Evolutionary conservation across 2,888 invertebrate genomes (phyloP).

Genomic region (Lepidochrysops patricia): DNA sequence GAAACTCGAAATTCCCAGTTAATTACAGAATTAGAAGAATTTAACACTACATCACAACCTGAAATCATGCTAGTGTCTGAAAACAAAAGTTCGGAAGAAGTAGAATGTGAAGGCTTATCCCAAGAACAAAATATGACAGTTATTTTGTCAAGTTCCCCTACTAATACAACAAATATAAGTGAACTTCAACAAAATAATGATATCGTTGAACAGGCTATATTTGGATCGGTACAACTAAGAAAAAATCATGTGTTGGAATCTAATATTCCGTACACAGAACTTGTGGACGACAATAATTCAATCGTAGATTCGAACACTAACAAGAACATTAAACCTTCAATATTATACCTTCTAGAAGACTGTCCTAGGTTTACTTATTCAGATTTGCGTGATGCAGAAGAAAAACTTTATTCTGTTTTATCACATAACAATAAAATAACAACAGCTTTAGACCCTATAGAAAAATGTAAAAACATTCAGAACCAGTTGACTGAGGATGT

Average conservation of each 20-base stretch:
- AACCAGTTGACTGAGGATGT: neutral
- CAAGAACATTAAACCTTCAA: neutral
- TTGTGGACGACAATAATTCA: conserved; percentile 50
- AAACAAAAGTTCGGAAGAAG: neutral
- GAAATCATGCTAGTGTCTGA: neutral
- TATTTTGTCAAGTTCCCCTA: neutral
- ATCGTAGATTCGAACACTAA: neutral
- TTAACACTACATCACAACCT: neutral
- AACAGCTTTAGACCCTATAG: neutral
- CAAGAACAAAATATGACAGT: neutral
- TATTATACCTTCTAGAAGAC: neutral
- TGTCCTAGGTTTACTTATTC: conserved; percentile 5
- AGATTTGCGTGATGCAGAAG: conserved; percentile 12
- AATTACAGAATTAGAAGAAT: neutral
- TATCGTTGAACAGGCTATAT: conserved; percentile 71
- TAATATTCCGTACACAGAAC: conserved; percentile 43
- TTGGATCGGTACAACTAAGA: conserved; percentile 77
- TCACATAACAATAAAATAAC: neutral
- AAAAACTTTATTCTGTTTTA: neutral
- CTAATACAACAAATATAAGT: neutral
- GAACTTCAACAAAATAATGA: conserved; percentile 32
- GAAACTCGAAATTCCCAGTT: neutral
- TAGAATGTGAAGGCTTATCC: neutral
- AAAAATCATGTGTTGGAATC: conserved; percentile 35
- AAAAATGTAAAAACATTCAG: neutral